Evolutionary conservation across 2,888 invertebrate genomes (phyloP), one percentile per base, ranked within the genome.

Genomic region (Incurvaria masculella): DNA sequence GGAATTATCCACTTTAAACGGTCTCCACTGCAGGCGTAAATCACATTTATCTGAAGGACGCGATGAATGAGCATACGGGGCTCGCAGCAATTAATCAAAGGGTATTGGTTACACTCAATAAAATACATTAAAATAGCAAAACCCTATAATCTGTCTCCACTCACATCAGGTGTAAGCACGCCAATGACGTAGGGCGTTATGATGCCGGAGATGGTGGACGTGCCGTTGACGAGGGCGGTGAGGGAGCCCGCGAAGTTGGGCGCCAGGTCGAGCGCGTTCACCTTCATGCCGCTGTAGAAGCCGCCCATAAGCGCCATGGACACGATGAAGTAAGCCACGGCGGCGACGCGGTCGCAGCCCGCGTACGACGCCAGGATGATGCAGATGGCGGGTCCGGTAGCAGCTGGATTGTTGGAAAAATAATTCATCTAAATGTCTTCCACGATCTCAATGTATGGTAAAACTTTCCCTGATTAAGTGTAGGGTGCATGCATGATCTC

Each of bases 301-400:
- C 85, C 82, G 33, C 87, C 88, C 86, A 87, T 87, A 42, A 85
- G 79, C 23, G 83, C 83, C 84, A 86, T 81, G 17, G 79, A 82
- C 6, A 84, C 68, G 42, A 85, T 84, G 62, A 86, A 84, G 59
- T 86, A 79, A 20, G 82, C 81, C 14, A 85, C 80, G 40, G 79
- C 63, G 14, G 75, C 67, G 33, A 74, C 65, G 8, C 79, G 63
- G 58, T 85, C 79, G 59, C 85, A 86, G 19, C 83, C 85, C 1
- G 83, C 68, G 60, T 86, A 85, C 1, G 84, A 83, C 0, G 85
- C 86, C 45, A 79, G 69, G 55, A 86, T 73, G 42, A 87, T 81
- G 59, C 84, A 84, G 47, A 84, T 69, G 5, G 85, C 84, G 3
- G 87, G 85, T 1, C 84, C 84, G 38, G 84, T 66, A 2, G 85